Evolutionary conservation across 2,888 invertebrate genomes (phyloP).

Genomic region (Sepiola atlantica): DNA sequence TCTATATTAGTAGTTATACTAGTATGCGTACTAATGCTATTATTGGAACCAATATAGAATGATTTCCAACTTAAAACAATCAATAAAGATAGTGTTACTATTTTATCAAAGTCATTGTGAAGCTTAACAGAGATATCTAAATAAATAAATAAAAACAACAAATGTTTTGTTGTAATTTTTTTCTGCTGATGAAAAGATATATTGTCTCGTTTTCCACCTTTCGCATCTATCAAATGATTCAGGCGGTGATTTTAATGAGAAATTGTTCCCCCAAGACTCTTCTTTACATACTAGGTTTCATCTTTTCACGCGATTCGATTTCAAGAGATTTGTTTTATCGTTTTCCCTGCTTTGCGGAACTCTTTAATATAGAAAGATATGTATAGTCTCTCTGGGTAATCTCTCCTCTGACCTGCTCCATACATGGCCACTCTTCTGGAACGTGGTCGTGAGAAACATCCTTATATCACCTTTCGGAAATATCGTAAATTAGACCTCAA

Average conservation of each 20-base stretch:
- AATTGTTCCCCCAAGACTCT: background rate
- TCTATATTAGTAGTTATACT: background rate
- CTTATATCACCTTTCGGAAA: background rate
- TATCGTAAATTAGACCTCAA: background rate
- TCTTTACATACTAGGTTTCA: background rate
- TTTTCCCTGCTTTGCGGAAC: background rate
- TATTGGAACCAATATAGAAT: no score
- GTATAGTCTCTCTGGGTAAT: background rate
- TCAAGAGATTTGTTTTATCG: background rate
- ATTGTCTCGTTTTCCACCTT: background rate
- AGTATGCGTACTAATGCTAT: no score
- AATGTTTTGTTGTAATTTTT: background rate
- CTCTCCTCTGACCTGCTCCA: background rate
- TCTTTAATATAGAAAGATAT: background rate
- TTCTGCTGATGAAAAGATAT: background rate
- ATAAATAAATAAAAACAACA: background rate
- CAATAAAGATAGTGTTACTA: background rate
- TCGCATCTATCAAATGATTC: background rate
- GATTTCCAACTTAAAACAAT: background rate
- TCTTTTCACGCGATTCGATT: background rate
- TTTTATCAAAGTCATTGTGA: background rate
- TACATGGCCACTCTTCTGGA: background rate
- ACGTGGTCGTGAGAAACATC: background rate
- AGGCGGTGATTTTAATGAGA: background rate
- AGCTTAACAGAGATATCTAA: background rate